Percentiles rank a stretch among this genome's conserved stretches.
Conservation (phyloP, 2,888 invertebrate genomes). For the Perithous albicinctus region DNA sequence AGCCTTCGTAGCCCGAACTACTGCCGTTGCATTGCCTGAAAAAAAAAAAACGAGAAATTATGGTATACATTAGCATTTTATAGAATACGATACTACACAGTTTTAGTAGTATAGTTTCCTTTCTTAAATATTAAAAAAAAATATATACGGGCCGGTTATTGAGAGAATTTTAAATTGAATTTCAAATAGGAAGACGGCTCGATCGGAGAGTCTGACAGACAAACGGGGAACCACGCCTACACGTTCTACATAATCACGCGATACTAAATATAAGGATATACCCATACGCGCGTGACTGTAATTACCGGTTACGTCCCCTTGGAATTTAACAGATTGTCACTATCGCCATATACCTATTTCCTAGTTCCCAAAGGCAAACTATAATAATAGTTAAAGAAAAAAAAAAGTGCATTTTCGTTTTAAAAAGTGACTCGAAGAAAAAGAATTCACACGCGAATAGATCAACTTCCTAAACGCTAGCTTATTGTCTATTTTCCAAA, state of each 20-base stretch:
- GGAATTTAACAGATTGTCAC: conserved; percentile 49
- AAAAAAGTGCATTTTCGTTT: conserved; percentile 6
- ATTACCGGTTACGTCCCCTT: conserved; percentile 50
- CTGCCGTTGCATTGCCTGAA: conserved; percentile 90
- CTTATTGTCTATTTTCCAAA: neutral
- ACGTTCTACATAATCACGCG: conserved; percentile 74
- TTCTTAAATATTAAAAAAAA: conserved; percentile 19
- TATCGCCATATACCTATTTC: conserved; percentile 21
- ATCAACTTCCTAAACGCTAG: neutral
- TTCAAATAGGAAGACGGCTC: conserved; percentile 63
- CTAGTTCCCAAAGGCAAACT: conserved; percentile 21
- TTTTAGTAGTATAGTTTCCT: neutral
- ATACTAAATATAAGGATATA: conserved; percentile 57
- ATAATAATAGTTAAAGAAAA: conserved; percentile 16
- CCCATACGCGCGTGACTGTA: conserved; percentile 32
- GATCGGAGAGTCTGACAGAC: conserved; percentile 50
- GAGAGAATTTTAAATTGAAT: conserved; percentile 56
- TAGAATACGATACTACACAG: neutral
- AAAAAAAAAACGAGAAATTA: neutral
- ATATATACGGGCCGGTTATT: conserved; percentile 31
- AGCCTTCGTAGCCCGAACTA: conserved; percentile 89
- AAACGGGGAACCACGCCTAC: conserved; percentile 74
- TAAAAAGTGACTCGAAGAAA: no score
- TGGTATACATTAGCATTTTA: neutral
- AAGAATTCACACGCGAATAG: no score